These are phyloP conservation scores for Petrocephalus sullivani DNA, from an alignment of 2,797 vertebrate species.

Conservation along the genomic window DNA sequence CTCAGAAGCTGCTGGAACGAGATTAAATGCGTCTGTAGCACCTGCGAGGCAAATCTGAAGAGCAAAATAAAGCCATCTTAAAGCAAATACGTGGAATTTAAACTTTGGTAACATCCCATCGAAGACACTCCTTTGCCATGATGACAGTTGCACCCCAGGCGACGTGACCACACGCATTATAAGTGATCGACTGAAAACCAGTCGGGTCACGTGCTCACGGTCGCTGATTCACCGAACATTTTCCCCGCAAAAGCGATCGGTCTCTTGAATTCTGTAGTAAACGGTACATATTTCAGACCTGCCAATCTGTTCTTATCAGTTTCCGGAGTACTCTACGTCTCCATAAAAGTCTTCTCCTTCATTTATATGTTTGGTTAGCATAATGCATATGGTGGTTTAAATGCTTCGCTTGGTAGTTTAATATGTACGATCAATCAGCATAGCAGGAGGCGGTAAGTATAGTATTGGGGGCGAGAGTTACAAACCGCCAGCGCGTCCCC, in stretches of 20 bases:
- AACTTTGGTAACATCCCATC: not conserved
- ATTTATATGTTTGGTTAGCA: not conserved
- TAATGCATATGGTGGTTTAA: not conserved
- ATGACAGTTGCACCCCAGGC: constrained; percentile 5
- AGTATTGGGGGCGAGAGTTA: not conserved
- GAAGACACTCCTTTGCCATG: not conserved
- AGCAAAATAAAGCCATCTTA: not conserved
- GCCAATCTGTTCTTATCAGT: not conserved
- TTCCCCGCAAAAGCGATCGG: not conserved
- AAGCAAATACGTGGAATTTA: not conserved
- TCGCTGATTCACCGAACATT: not conserved
- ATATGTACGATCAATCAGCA: not conserved
- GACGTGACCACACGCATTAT: not conserved
- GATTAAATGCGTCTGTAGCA: not conserved
- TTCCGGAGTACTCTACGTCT: not conserved
- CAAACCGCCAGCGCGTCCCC: not conserved
- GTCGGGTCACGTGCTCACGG: not conserved
- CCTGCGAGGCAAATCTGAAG: constrained; percentile 12
- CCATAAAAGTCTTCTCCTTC: not conserved
- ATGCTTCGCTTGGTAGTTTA: not conserved
- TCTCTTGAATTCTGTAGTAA: not conserved
- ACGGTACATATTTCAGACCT: not conserved
- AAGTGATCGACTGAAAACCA: not conserved
- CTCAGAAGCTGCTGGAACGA: constrained; percentile 9
- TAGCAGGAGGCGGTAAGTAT: not conserved